Base-by-base conservation (phyloP, 1,140 invertebrate genomes). In the Sarcophaga bullata region DNA sequence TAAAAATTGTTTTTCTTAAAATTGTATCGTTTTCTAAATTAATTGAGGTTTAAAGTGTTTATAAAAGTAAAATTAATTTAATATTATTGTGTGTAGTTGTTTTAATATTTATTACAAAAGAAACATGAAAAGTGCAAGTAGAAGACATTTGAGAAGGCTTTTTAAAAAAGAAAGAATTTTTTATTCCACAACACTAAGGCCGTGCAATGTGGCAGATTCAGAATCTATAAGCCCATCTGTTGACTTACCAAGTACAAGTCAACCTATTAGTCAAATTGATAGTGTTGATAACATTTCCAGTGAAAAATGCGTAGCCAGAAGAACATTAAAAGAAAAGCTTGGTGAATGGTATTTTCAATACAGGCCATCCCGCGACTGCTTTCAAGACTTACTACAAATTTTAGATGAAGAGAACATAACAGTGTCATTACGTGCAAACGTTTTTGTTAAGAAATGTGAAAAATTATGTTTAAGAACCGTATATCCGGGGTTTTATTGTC, bases 241-340 rank as follows among this genome's bases (percentile, higher is more conserved):
- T 54, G 52, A 9, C 7, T 6, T 54, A 54, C 10, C 52, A 9
- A 9, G 52, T 9, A 54, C 52, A 54, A 54, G 10, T 54, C 6
- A 54, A 54, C 6, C 10, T 54, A 9, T 9, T 54, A 54, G 7
- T 54, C 52, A 54, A 54, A 54, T 54, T 6, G 52, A 54, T 54
- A 9, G 10, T 9, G 10, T 54, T 54, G 10, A 9, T 54, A 54
- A 54, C 52, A 54, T 54, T 54, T 9, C 52, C 10, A 9, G 10
- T 54, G 52, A 52, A 73, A 8, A 73, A 73, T 73, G 72, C 72
- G 37, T 73, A 73, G 37, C 7, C 52, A 54, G 52, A 54, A 54
- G n/a, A 54, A 54, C 54, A n/a, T 82, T 82, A 25, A 49, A 8
- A 11, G 72, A 82, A 1, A 82, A 82, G 46, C 1, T 82, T 10